These are phyloP conservation scores for Rhadina sibilatrix DNA, from an alignment of 2,113 vertebrate species.

Conservation along the genomic window DNA sequence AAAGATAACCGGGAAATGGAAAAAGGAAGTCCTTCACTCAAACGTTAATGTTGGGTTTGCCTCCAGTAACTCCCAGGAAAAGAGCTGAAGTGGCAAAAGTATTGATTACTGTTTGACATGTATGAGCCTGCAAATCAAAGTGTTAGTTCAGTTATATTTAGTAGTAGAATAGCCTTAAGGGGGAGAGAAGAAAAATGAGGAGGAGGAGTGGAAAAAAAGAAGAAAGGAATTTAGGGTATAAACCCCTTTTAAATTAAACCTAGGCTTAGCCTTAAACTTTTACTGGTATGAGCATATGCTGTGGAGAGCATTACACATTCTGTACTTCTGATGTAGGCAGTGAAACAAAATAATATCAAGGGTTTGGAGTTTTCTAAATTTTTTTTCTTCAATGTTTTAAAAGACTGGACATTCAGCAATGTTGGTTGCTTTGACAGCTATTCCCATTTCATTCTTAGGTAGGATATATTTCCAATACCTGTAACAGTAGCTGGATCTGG, in stretches of 20 bases:
- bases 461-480: neutral
- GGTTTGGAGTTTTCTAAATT: neutral
- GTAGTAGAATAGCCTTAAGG: slow-evolving; percentile 68
- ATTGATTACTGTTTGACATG: neutral
- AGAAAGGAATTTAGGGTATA: neutral
- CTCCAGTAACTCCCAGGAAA: neutral
- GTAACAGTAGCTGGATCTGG: neutral
- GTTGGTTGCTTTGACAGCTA: neutral
- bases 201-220: neutral
- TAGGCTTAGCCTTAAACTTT: slow-evolving; percentile 69
- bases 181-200: neutral
- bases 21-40: slow-evolving; percentile 83
- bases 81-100: neutral
- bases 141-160: slow-evolving; percentile 1
- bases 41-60: slow-evolving; percentile 68
- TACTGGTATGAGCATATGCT: neutral
- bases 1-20: slow-evolving; percentile 84
- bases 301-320: neutral
- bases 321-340: neutral
- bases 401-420: neutral
- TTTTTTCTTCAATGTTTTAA: neutral
- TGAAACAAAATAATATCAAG: neutral
- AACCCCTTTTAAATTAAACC: neutral
- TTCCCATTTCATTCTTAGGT: neutral
- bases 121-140: neutral